Evolutionary conservation across 1,140 invertebrate genomes (phyloP).

Genomic region (Euura lappo): DNA sequence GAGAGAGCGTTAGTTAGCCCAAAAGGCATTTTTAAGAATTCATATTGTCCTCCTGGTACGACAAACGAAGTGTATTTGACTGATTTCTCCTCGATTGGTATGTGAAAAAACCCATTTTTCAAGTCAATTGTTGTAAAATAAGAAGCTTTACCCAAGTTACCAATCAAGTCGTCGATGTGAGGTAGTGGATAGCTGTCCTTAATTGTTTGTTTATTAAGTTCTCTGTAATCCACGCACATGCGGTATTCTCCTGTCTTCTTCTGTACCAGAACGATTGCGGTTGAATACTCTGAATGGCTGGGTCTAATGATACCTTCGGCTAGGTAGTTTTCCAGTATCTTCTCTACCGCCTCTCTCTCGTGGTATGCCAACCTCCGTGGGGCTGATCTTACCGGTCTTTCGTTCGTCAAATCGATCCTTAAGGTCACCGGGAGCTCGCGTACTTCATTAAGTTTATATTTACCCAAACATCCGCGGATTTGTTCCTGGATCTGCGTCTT

Average conservation of each 20-base stretch:
- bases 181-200: slow-evolving; percentile 60
- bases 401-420: slow-evolving; percentile 26
- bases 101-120: slow-evolving; percentile 30
- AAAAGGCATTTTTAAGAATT: too few species aligned
- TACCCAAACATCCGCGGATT: not conserved
- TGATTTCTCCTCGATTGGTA: slow-evolving; percentile 37
- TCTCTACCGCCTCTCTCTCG: not conserved
- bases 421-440: not conserved
- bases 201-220: slow-evolving; percentile 54
- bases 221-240: slow-evolving; percentile 39
- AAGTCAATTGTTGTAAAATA: slow-evolving; percentile 50
- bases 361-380: not conserved
- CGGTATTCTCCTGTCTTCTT: slow-evolving; percentile 33
- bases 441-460: not conserved
- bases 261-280: slow-evolving; percentile 27
- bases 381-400: not conserved
- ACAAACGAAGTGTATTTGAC: slow-evolving; percentile 47
- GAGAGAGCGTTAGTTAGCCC: slow-evolving; percentile 19
- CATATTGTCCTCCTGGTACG: slow-evolving; percentile 28
- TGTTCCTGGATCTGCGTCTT: not conserved
- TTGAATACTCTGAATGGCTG: slow-evolving; percentile 30
- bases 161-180: slow-evolving; percentile 52
- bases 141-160: slow-evolving; percentile 34
- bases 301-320: slow-evolving; percentile 8
- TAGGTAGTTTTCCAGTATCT: not conserved